Percentiles rank a stretch among this genome's conserved stretches.
Conservation (phyloP, 1,140 invertebrate genomes). For the Lanistes nyassanus region DNA sequence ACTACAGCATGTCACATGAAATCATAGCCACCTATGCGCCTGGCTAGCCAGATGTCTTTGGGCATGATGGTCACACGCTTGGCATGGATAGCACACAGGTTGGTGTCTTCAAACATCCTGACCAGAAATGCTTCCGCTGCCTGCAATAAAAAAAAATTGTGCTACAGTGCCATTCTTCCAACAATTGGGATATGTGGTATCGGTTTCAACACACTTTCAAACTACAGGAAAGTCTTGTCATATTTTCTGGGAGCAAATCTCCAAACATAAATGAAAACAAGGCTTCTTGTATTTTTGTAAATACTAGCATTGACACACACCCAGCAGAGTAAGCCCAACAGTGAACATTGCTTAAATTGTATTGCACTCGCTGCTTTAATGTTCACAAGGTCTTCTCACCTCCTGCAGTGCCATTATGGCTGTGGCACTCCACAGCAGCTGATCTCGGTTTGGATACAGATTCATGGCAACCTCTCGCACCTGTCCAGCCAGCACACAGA, state of each 20-base stretch:
- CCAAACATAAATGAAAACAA: too few species aligned
- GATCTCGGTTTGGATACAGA: background rate
- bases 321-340: too few species aligned
- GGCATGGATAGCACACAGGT: conserved; percentile 88
- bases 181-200: background rate
- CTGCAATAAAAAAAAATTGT: conserved; percentile 66
- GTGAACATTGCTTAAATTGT: too few species aligned
- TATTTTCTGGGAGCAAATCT: too few species aligned
- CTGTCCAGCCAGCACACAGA: too few species aligned
- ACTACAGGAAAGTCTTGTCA: background rate
- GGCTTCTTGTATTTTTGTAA: too few species aligned
- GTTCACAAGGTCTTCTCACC: conserved; percentile 25
- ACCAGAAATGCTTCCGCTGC: conserved; percentile 90
- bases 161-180: background rate
- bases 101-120: conserved; percentile 90
- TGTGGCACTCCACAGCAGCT: conserved; percentile 28
- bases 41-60: conserved; percentile 84
- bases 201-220: background rate
- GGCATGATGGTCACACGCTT: conserved; percentile 95
- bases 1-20: too few species aligned
- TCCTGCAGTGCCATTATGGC: conserved; percentile 38
- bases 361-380: too few species aligned
- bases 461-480: conserved; percentile 29
- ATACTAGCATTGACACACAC: too few species aligned
- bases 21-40: conserved; percentile 51